Base-by-base conservation (phyloP, 2,888 invertebrate genomes). In the Volucella inanis region DNA sequence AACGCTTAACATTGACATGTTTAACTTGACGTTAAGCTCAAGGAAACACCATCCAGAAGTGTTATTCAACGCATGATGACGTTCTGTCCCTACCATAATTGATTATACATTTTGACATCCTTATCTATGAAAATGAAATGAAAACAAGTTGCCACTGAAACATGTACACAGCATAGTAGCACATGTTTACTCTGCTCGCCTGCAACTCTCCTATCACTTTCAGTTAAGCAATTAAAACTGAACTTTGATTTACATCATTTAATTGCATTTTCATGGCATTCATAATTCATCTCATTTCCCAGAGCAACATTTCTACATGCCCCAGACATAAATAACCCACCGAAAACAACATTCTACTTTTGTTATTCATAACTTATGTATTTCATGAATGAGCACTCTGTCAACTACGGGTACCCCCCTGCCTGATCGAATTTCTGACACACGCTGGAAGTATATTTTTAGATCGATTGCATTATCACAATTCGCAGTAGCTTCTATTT, bases 171-270 rank as follows among this genome's bases (percentile, higher is more conserved):
- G 6, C 31, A 2, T 39, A 55, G 62, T 70, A 68, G 65, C 70
- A 80, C 76, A 84, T 85, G 80, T 65, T 31, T 31, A 38, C 65
- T 12, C 41, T 47, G 38, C 45, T 14, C 55, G 14, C 1, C 12
- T 14, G n/a, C 12, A 39, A 55, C 62, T n/a, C 12, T 61, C 70
- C 78, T 83, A 78, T 77, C 82, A 50, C 55, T 83, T 43, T 45
- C 39, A 39, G 61, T 41, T 61, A n/a, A 18, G 55, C 70, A 79
- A 84, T 79, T 84, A 79, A 70, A 70, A 61, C 71, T 84, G 52
- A 79, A 79, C 84, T 80, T 80, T 50, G 65, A 67, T 84, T 83
- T 75, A 83, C 79, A 79, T 84, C 67, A 57, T 84, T 76, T 68
- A 84, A 74, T 82, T 71, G 67, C 67, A 15, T 39, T 75, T 59